These are phyloP conservation scores for Chymomyza amoena DNA, from an alignment of 2,888 invertebrate genomes.

Conservation along the genomic window DNA sequence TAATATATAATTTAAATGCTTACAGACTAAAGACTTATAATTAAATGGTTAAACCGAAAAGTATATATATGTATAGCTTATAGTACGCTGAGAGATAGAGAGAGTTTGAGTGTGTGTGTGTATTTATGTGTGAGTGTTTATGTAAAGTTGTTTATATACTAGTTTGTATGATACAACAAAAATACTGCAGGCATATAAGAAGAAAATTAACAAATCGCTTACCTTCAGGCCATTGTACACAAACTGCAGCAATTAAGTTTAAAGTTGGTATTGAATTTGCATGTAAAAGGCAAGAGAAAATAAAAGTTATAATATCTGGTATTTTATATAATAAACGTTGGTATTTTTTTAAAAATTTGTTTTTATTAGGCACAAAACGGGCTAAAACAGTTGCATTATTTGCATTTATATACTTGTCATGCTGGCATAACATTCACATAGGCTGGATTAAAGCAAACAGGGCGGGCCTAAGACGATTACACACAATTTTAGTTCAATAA, in stretches of 20 bases:
- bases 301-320: background rate
- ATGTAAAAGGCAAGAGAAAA: background rate
- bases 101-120: conserved; percentile 18
- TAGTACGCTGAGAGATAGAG: background rate
- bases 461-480: too few relatives aligned
- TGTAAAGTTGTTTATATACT: conserved; percentile 20
- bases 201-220: conserved; percentile 78
- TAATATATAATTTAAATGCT: background rate
- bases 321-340: background rate
- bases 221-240: conserved; percentile 95
- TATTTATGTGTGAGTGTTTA: conserved; percentile 24
- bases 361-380: background rate
- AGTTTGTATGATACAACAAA: conserved; percentile 59
- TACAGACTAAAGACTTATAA: background rate
- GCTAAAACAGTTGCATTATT: background rate
- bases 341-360: background rate
- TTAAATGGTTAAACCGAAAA: conserved; percentile 2
- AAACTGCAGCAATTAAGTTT: conserved; percentile 82
- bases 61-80: background rate
- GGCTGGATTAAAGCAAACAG: too few relatives aligned
- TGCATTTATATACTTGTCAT: background rate
- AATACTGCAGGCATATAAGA: conserved; percentile 68
- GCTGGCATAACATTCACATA: background rate
- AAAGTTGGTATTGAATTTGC: conserved; percentile 5
- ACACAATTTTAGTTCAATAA: too few relatives aligned